Conservation (phyloP, 37 sponge, comb jelly and placozoan genomes). For the Eunapius fragilis region DNA sequence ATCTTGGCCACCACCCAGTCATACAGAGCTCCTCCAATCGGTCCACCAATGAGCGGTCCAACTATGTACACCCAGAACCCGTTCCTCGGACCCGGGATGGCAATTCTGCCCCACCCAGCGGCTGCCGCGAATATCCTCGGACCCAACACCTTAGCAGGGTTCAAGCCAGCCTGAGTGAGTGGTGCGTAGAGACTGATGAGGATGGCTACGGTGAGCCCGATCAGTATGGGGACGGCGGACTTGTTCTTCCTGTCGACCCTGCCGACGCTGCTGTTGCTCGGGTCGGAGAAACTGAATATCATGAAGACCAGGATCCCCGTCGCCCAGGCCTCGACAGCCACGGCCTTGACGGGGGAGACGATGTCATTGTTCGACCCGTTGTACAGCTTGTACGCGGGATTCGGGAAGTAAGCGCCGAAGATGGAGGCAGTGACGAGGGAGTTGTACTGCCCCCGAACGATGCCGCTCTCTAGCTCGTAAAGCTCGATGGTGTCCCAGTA, state of each 20-base stretch:
- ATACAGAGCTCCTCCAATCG: conserved; percentile 35
- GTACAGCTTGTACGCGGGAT: conserved; percentile 27
- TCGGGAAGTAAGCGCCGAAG: conserved; percentile 67
- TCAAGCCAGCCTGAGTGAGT: conserved; percentile 57
- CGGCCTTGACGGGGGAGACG: conserved; percentile 18
- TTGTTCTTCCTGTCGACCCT: conserved; percentile 16
- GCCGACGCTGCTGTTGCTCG: conserved; percentile 31
- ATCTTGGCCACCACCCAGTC: conserved; percentile 24
- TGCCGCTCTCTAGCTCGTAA: conserved; percentile 26
- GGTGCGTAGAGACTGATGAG: conserved; percentile 46
- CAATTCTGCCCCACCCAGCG: conserved; percentile 67
- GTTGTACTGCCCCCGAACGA: conserved; percentile 29
- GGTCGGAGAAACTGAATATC: conserved; percentile 52
- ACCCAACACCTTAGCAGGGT: conserved; percentile 79
- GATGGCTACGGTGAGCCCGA: conserved; percentile 44
- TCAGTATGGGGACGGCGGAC: conserved; percentile 28
- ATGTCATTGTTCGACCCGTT: background rate
- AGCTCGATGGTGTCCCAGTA: conserved; percentile 15
- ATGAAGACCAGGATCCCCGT: conserved; percentile 51
- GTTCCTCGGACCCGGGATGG: conserved; percentile 57
- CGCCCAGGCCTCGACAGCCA: conserved; percentile 50
- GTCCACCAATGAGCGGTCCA: conserved; percentile 54
- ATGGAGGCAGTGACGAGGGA: conserved; percentile 41
- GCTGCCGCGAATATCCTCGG: conserved; percentile 60
- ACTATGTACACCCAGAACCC: conserved; percentile 71